Evolutionary conservation across 1,140 invertebrate genomes (phyloP).

Genomic region (Bombus breviceps): DNA sequence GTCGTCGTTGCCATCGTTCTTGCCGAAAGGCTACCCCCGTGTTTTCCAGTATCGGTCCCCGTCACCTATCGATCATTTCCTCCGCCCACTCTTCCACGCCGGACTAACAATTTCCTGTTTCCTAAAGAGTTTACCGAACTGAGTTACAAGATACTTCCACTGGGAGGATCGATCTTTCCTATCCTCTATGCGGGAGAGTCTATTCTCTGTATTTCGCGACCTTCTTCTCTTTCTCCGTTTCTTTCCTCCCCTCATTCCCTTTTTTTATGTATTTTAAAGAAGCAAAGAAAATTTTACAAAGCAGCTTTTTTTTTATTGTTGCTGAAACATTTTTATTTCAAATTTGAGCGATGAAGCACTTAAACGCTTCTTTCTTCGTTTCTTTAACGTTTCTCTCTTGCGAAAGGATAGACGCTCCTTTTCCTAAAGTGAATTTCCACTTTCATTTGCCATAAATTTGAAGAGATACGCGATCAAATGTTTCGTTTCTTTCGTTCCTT

Average conservation of each 20-base stretch:
- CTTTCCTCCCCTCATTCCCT: no score
- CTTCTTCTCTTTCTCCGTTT: neutral
- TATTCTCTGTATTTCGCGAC: slow-evolving; percentile 59
- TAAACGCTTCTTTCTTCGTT: neutral
- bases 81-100: slow-evolving; percentile 65
- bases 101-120: slow-evolving; percentile 81
- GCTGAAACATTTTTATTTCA: no score
- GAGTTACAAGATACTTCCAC: slow-evolving; percentile 80
- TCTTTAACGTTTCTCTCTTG: neutral
- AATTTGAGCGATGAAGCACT: no score
- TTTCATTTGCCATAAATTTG: no score
- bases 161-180: slow-evolving; percentile 75
- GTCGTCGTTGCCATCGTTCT: slow-evolving; percentile 45
- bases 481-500: no score
- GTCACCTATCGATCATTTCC: slow-evolving; percentile 78
- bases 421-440: neutral
- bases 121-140: slow-evolving; percentile 80
- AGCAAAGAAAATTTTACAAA: no score
- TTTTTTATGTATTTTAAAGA: no score
- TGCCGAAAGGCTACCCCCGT: slow-evolving; percentile 14
- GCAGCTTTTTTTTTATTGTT: no score
- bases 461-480: no score
- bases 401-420: neutral
- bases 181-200: slow-evolving; percentile 67
- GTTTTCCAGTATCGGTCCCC: slow-evolving; percentile 64